Conservation (phyloP, 2,113 vertebrate species). For the Oceanodroma tethys region DNA sequence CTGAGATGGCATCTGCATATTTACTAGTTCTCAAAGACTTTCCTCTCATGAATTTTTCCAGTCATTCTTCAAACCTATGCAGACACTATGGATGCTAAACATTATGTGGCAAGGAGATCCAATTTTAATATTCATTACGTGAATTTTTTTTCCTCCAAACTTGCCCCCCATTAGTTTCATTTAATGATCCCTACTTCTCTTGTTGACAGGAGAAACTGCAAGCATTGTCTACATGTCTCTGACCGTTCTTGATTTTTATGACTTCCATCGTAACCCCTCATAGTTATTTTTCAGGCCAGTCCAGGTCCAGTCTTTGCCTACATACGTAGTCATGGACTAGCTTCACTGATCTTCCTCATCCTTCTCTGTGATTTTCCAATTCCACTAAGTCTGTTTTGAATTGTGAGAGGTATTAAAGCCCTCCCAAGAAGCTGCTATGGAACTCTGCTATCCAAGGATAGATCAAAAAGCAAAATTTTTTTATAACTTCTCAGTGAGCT, state of each 20-base stretch:
- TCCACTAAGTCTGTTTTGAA: background rate
- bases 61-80: background rate
- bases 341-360: background rate
- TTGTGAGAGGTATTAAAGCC: background rate
- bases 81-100: background rate
- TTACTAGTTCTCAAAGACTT: background rate
- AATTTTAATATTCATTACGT: background rate
- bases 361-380: background rate
- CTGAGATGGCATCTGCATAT: background rate
- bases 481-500: background rate
- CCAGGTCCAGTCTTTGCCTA: background rate
- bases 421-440: background rate
- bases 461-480: background rate
- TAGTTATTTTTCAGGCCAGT: background rate
- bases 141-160: background rate
- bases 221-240: background rate
- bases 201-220: background rate
- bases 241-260: background rate
- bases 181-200: background rate
- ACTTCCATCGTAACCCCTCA: background rate
- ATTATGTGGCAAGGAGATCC: background rate
- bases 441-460: background rate
- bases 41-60: background rate
- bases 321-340: background rate
- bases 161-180: background rate